Evolutionary conservation across 64 coral and sea anemone species (phyloP).

Genomic region (Montipora sp.): DNA sequence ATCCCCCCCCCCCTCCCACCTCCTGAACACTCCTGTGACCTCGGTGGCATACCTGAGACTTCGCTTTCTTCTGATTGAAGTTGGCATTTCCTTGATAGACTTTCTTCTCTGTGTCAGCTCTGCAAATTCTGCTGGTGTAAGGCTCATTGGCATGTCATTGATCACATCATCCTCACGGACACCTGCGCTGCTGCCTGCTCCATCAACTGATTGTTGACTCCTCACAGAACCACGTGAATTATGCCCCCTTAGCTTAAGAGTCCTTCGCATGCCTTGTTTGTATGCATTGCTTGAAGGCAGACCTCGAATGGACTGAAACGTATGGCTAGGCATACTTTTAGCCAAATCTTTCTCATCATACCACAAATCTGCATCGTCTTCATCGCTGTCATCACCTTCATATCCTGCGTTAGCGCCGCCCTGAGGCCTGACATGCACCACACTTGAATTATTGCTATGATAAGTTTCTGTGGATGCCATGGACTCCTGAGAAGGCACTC

Average conservation of each 20-base stretch:
- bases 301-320: slow-evolving; percentile 69
- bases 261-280: slow-evolving; percentile 71
- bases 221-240: slow-evolving; percentile 43
- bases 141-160: slow-evolving; percentile 35
- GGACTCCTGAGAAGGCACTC: slow-evolving; percentile 29
- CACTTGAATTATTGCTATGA: slow-evolving; percentile 26
- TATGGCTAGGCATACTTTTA: slow-evolving; percentile 71
- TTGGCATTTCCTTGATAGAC: slow-evolving; percentile 88
- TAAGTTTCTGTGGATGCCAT: slow-evolving; percentile 49
- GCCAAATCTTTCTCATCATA: slow-evolving; percentile 43
- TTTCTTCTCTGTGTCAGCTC: slow-evolving; percentile 68
- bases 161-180: slow-evolving; percentile 82
- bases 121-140: slow-evolving; percentile 79
- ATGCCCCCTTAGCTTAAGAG: slow-evolving; percentile 45
- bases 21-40: too few species aligned
- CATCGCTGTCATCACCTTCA: slow-evolving; percentile 24
- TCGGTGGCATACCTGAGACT: slow-evolving; percentile 56
- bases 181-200: slow-evolving; percentile 16
- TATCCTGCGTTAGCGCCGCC: not conserved
- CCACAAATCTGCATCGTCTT: not conserved
- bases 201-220: not conserved
- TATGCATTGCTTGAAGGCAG: slow-evolving; percentile 80
- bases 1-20: too few species aligned
- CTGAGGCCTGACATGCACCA: slow-evolving; percentile 18
- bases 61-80: slow-evolving; percentile 85